Percentiles rank a stretch among this genome's conserved stretches.
These are phyloP conservation scores for Dipodomys ordii DNA, from an alignment of 2,113 vertebrate genomes.

Conservation along the genomic window DNA sequence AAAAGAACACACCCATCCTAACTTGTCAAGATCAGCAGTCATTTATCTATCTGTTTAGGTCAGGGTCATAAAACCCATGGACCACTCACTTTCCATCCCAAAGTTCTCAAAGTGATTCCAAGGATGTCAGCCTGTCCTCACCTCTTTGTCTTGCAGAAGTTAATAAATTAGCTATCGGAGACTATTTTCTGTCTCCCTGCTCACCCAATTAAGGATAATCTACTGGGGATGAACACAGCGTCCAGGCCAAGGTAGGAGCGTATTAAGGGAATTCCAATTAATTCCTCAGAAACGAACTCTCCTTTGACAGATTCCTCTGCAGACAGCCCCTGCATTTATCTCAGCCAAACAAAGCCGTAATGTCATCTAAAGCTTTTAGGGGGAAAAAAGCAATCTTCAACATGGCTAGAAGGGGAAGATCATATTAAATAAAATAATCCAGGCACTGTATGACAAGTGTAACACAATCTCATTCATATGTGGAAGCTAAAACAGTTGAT, in stretches of 20 bases:
- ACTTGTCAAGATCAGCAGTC: neutral
- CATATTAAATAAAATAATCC: neutral
- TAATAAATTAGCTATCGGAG: slow-evolving; percentile 65
- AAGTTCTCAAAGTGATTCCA: slow-evolving; percentile 62
- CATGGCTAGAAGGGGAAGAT: neutral
- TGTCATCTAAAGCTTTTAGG: slow-evolving; percentile 34
- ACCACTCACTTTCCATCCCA: slow-evolving; percentile 28
- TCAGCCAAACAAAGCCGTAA: slow-evolving; percentile 37
- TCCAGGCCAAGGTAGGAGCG: neutral
- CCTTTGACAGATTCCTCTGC: neutral
- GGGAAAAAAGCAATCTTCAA: neutral
- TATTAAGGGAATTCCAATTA: slow-evolving; percentile 69
- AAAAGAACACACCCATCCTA: slow-evolving; percentile 20
- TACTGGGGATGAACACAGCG: slow-evolving; percentile 48
- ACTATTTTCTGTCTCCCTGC: slow-evolving; percentile 44
- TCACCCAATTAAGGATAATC: slow-evolving; percentile 68
- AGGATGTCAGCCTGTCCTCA: neutral
- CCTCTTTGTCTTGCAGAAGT: slow-evolving; percentile 52
- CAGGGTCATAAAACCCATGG: neutral
- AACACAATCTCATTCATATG: neutral
- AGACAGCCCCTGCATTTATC: slow-evolving; percentile 60
- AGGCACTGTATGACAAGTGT: neutral
- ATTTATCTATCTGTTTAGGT: slow-evolving; percentile 63
- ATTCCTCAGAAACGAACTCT: slow-evolving; percentile 58
- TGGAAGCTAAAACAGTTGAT: neutral